Conservation (phyloP, 1,140 invertebrate genomes). For the Leptopilina clavipes region DNA sequence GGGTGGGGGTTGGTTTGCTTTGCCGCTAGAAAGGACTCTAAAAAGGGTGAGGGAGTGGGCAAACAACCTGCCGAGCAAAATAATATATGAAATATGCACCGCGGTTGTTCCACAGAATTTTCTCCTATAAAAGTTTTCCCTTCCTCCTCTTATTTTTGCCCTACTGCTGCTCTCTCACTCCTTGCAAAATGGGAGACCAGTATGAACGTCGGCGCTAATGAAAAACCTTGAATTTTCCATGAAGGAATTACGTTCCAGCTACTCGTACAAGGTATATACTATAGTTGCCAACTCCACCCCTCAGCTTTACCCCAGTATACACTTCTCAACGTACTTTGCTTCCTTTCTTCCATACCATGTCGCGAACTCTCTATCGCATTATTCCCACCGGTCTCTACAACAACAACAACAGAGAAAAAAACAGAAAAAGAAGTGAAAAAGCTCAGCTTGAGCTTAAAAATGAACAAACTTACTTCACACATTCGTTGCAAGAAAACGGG, state of each 20-base stretch:
- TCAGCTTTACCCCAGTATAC: constrained; percentile 18
- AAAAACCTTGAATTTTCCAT: constrained; percentile 75
- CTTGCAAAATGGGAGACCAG: constrained; percentile 39
- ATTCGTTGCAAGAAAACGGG: too few species aligned
- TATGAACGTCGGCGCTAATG: constrained; percentile 65
- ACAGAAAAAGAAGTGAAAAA: background rate
- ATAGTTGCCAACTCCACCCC: constrained; percentile 1
- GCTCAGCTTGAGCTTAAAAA: constrained; percentile 20
- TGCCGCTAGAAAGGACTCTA: constrained; percentile 46
- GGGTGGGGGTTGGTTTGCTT: constrained; percentile 40
- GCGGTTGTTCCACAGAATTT: constrained; percentile 64
- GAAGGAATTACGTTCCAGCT: constrained; percentile 67
- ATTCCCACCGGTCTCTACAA: constrained; percentile 6
- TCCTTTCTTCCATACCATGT: constrained; percentile 23
- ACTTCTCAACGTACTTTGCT: constrained; percentile 27
- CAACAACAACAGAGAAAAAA: background rate
- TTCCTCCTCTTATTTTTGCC: constrained; percentile 32
- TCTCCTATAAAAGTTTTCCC: constrained; percentile 62
- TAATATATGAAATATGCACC: constrained; percentile 75
- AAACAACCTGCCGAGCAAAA: constrained; percentile 73
- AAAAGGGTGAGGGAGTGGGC: constrained; percentile 55
- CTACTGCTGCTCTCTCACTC: constrained; percentile 46
- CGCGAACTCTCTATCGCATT: constrained; percentile 26
- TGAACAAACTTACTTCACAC: background rate
- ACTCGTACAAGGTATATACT: constrained; percentile 3